Evolutionary conservation across 2,797 vertebrate genomes (phyloP), one percentile per base, ranked within the genome.

Genomic region (Garrulus glandarius): DNA sequence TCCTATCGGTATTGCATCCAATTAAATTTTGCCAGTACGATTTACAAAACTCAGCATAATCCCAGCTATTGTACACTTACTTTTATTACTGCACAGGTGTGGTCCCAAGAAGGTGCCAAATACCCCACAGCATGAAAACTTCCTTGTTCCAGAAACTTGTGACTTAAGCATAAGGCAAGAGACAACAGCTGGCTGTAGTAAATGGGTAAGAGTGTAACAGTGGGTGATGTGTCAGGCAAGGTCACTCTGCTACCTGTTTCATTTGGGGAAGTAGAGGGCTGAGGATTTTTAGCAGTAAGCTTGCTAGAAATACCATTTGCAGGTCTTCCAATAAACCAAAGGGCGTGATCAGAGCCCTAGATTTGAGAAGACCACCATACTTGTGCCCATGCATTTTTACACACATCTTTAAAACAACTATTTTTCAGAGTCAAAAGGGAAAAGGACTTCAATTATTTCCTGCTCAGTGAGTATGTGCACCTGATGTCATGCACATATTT

Each of bases 181-280:
- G 32, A 52, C 30, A 71, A 43, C 30, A 72, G 37, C 36, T 57
- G 47, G 34, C 46, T 55, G 0, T 27, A 69, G 65, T 17, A 69
- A 59, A 64, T 2, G 32, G 30, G 39, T 29, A 69, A 57, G 18
- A n/a, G 20, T 3, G 0, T 3, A 64, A 21, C 36, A 56, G 55
- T 1, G 0, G 24, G 34, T 7, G 2, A 37, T 2, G n/a, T 0
- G 0, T 55, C 77, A 74, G 50, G 23, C 43, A 65, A 84, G n/a
- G 77, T 37, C 80, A 37, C 27, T 41, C 53, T 65, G 13, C 13
- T 49, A 30, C 59, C 39, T 11, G 9, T 43, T 69, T 80, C 60
- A 44, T 32, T 9, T 27, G 18, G 16, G 23, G 10, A 65, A 79
- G 26, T 5, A 53, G n/a, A 69, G 21, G 18, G 9, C 3, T 10